A percentile compares a stretch with the other conserved stretches of the same genome.
Evolutionary conservation across 1,140 invertebrate genomes (phyloP).

Genomic region (Asbolus verrucosus): DNA sequence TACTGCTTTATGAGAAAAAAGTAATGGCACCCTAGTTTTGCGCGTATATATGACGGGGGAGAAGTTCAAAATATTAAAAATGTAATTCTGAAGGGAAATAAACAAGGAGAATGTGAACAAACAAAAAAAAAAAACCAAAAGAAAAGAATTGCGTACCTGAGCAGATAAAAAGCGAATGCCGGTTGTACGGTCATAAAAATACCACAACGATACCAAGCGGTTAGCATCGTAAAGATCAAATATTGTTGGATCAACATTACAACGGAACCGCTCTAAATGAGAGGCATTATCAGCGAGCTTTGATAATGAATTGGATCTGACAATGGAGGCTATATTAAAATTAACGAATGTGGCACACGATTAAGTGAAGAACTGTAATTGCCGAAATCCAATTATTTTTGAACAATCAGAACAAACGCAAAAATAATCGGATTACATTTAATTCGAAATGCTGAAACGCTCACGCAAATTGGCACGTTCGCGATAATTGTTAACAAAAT

Average conservation of each 20-base stretch:
- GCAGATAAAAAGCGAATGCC: slow-evolving; percentile 7
- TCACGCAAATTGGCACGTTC: neutral
- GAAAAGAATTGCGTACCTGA: neutral
- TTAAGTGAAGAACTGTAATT: slow-evolving; percentile 1
- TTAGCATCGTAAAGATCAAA: slow-evolving; percentile 28
- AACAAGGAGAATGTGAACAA: neutral
- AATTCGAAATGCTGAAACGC: neutral
- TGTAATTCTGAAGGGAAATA: neutral
- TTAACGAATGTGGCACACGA: slow-evolving; percentile 1
- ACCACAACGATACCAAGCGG: slow-evolving; percentile 3
- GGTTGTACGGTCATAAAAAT: neutral
- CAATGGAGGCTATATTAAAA: slow-evolving; percentile 6
- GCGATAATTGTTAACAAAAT: neutral
- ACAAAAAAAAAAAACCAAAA: slow-evolving; percentile 1
- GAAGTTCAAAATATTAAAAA: no score
- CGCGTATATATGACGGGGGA: no score
- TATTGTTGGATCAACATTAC: slow-evolving; percentile 29
- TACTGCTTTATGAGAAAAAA: no score
- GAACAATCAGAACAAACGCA: slow-evolving; percentile 17
- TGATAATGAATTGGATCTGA: slow-evolving; percentile 12
- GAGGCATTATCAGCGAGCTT: neutral
- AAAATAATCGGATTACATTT: slow-evolving; percentile 21
- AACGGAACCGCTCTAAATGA: neutral
- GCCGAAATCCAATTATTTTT: slow-evolving; percentile 10
- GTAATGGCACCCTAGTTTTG: no score